Evolutionary conservation across 2,888 invertebrate genomes (phyloP), one percentile per base, ranked within the genome.

Genomic region (Dendrolimus houi): DNA sequence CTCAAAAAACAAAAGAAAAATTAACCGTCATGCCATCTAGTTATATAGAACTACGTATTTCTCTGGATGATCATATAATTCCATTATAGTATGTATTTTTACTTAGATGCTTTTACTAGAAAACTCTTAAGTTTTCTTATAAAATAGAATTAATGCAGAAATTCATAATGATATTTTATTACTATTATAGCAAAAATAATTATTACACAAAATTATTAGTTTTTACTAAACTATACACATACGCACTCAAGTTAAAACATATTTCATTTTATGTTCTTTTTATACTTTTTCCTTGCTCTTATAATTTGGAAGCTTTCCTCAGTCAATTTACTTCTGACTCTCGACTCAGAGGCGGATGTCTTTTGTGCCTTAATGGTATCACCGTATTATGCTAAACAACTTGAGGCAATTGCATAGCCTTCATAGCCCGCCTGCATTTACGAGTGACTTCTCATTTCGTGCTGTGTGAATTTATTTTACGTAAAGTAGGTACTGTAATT

Each of bases 351-450:
- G 54, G 59, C 60, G 65, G 63, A 64, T 58, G 72, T 77, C 81
- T 82, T 81, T 83, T 84, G 79, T 83, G 76, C 74, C 69, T 62
- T 77, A 83, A 83, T 81, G 78, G 73, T 78, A 86, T 85, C 80
- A 79, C 81, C 78, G 78, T 84, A 85, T 87, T 87, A 87, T 87
- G 85, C 85, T 83, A 87, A 86, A 80, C 79, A 80, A 79, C 73
- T 76, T 66, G 69, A 64, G 72, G 81, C 84, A 83, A 85, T 86
- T 83, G 83, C 84, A 80, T 63, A 71, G 68, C 67, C 63, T 62
- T 60, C 57, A 55, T 53, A 63, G 66, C 64, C 67, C 78, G 60
- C 64, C 60, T 55, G 64, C 64, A 62, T 64, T 62, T 60, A 63
- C 56, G 60, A 60, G 58, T 7, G 9, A 9, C 9, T 10, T 12